These are phyloP conservation scores for Brachypteracias leptosomus DNA, from an alignment of 2,113 vertebrate genomes.

Conservation along the genomic window DNA sequence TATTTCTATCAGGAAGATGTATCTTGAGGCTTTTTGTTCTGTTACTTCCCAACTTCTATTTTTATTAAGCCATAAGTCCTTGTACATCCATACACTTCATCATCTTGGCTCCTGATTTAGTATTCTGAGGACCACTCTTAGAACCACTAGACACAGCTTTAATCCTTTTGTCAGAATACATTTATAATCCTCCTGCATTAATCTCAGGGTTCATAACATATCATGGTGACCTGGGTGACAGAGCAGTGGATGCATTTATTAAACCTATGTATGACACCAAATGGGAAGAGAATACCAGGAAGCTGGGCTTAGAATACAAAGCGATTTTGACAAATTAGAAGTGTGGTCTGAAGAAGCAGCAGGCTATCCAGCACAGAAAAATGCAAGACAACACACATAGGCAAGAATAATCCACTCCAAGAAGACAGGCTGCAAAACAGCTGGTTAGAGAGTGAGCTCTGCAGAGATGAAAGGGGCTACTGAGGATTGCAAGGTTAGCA, in stretches of 20 bases:
- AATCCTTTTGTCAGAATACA: not conserved
- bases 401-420: not conserved
- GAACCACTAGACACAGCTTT: not conserved
- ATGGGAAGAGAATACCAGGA: not conserved
- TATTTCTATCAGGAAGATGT: not conserved
- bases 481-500: not conserved
- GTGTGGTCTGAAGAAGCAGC: not conserved
- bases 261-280: not conserved
- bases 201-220: not conserved
- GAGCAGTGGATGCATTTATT: not conserved
- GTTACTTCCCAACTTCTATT: not conserved
- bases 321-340: not conserved
- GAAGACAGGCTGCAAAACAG: not conserved
- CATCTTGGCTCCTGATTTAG: not conserved
- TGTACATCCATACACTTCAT: not conserved
- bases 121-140: not conserved
- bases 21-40: not conserved
- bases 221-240: not conserved
- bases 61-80: not conserved
- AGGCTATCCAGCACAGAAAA: not conserved
- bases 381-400: not conserved
- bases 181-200: not conserved
- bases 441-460: not conserved
- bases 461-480: not conserved
- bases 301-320: not conserved